Percentiles rank a stretch among this genome's conserved stretches.
Conservation (phyloP, 1,140 invertebrate genomes). For the Drosophila nigromelanica region DNA sequence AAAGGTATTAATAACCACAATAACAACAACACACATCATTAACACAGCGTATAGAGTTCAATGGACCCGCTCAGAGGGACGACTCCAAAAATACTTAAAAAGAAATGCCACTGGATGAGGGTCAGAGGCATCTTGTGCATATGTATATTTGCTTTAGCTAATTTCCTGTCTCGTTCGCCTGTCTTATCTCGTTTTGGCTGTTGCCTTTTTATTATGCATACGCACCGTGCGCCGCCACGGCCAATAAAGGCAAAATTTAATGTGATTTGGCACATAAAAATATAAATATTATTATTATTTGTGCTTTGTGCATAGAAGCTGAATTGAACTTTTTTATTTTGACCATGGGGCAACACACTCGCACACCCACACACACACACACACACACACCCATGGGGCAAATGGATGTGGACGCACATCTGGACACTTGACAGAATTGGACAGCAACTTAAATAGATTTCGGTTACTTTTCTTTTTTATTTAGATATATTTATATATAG, state of each 20-base stretch:
- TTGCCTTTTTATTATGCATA: conserved; percentile 78
- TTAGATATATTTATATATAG: conserved; percentile 18
- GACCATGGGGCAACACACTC: conserved; percentile 44
- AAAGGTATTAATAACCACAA: conserved; percentile 55
- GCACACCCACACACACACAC: background rate
- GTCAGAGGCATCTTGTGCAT: conserved; percentile 25
- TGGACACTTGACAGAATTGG: conserved; percentile 50
- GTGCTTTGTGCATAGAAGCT: conserved; percentile 43
- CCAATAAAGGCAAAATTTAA: conserved; percentile 78
- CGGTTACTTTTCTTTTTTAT: conserved; percentile 32
- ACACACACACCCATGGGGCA: background rate
- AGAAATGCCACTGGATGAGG: background rate
- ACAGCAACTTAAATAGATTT: conserved; percentile 61
- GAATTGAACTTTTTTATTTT: conserved; percentile 41
- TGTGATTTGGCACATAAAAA: conserved; percentile 78
- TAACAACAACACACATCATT: conserved; percentile 58
- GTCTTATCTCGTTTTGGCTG: conserved; percentile 67
- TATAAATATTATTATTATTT: conserved; percentile 74
- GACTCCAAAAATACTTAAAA: conserved; percentile 26
- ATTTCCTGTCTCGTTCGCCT: conserved; percentile 76
- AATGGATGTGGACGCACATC: background rate
- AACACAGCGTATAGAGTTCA: conserved; percentile 45
- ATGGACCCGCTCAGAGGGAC: conserved; percentile 26
- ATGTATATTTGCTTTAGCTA: conserved; percentile 32
- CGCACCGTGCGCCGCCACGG: conserved; percentile 45